Conservation (phyloP, 2,888 invertebrate species). For the Lampropteryx suffumata region DNA sequence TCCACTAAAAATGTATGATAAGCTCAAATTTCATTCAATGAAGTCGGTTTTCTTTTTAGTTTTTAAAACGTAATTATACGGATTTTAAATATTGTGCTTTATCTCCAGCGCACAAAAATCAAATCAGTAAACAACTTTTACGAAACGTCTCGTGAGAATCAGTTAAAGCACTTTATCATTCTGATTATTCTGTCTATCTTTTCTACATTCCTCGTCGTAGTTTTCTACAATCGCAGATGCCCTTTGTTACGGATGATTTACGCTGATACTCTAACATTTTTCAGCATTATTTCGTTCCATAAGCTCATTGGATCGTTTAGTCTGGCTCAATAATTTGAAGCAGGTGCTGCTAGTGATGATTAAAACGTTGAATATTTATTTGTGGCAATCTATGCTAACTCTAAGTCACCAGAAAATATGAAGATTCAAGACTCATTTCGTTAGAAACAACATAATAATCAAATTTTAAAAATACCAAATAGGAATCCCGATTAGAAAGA, state of each 20-base stretch:
- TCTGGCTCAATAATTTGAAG: conserved; percentile 30
- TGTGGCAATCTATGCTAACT: background rate
- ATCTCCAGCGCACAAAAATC: background rate
- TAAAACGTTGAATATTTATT: background rate
- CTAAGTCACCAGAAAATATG: conserved; percentile 17
- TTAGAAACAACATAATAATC: no score
- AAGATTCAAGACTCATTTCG: no score
- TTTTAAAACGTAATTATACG: no score
- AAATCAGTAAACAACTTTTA: background rate
- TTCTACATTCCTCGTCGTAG: conserved; percentile 13
- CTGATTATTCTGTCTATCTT: conserved; percentile 22
- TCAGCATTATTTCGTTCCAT: conserved; percentile 49
- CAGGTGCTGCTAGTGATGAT: conserved; percentile 24
- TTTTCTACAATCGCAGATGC: conserved; percentile 20
- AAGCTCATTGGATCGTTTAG: conserved; percentile 31
- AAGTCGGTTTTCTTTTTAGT: no score
- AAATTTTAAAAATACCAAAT: no score
- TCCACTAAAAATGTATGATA: no score
- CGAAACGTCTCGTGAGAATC: background rate
- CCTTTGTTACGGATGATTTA: conserved; percentile 54
- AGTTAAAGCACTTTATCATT: conserved; percentile 21
- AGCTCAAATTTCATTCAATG: no score
- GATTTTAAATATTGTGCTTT: no score
- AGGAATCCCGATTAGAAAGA: no score
- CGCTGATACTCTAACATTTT: conserved; percentile 53